Base-by-base conservation (phyloP, 2,888 invertebrate genomes). In the Pandemis corylana region DNA sequence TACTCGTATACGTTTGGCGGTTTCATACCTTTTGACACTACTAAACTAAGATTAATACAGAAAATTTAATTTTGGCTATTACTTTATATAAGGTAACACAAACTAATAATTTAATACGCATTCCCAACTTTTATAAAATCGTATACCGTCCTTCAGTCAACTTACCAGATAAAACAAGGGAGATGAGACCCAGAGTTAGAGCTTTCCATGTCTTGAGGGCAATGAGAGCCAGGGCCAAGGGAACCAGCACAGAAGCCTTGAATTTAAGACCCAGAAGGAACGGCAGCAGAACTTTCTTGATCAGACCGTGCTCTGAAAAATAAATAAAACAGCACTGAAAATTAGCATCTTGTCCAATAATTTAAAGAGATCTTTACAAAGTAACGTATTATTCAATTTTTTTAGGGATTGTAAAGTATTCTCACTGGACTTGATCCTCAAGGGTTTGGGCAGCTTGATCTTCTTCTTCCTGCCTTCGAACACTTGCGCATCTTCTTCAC, bases 121-220 rank as follows among this genome's bases (percentile, higher is more conserved):
- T 36, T 36, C 2, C 12, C 12, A 13, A 12, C 10, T 46, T 46
- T 5, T 46, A 46, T 46, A 4, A 46, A 46, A 12, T 46, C 9
- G 12, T 15, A 15, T 20, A 9, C 7, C 20, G 9, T 28, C 36
- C 7, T 51, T 74, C n/a, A 56, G 15, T 36, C 9, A 53, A 53
- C 69, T 79, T 89, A 95, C 97, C 97, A 79, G 98, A 97, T 64
- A 98, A 94, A 41, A 98, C 98, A 85, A 98, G 92, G 3, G 98
- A 98, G 76, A 98, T 95, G 5, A 98, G 96, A 76, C 97, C 98
- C 79, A 98, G 95, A 9, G 98, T 98, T 81, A 98, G 94, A 61
- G 98, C 98, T 89, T 98, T 98, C 98, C 98, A 98, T 15, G 98
- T 97, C 90, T 98, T 98, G 73, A 98, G 94, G 0, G 98, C 98